These are phyloP conservation scores for Leistus spinibarbis DNA, from an alignment of 2,888 invertebrate species.

Conservation along the genomic window DNA sequence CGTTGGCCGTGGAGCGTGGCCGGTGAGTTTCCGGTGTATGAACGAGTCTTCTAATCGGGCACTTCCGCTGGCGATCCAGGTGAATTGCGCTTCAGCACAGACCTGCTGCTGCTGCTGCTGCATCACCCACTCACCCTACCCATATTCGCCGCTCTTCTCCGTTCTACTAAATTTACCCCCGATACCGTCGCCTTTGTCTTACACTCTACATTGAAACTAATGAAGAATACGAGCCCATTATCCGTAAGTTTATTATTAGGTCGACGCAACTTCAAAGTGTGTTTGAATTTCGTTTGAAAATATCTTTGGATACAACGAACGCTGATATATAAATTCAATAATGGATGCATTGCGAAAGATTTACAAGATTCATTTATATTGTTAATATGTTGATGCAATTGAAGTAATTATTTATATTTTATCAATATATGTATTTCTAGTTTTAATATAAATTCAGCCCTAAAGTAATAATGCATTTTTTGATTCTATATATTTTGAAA, in stretches of 20 bases:
- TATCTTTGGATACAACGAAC: no score
- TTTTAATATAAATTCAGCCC: no score
- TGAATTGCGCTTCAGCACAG: conserved; percentile 18
- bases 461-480: no score
- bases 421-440: no score
- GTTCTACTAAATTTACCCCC: not conserved
- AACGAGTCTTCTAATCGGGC: conserved; percentile 29
- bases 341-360: no score
- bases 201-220: not conserved
- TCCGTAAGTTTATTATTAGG: not conserved
- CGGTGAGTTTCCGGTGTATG: conserved; percentile 34
- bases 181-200: not conserved
- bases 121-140: not conserved
- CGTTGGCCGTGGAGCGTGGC: conserved; percentile 19
- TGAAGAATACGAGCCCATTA: not conserved
- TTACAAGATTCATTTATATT: no score
- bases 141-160: not conserved
- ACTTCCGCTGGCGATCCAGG: conserved; percentile 32
- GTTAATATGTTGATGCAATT: no score
- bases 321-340: no score
- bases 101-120: no score
- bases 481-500: no score
- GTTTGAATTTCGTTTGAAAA: not conserved
- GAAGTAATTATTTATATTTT: no score
- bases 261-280: not conserved